Percentiles rank a stretch among this genome's conserved stretches.
These are phyloP conservation scores for Micoletzkya japonica DNA, from an alignment of 2,888 invertebrate species.

Conservation along the genomic window DNA sequence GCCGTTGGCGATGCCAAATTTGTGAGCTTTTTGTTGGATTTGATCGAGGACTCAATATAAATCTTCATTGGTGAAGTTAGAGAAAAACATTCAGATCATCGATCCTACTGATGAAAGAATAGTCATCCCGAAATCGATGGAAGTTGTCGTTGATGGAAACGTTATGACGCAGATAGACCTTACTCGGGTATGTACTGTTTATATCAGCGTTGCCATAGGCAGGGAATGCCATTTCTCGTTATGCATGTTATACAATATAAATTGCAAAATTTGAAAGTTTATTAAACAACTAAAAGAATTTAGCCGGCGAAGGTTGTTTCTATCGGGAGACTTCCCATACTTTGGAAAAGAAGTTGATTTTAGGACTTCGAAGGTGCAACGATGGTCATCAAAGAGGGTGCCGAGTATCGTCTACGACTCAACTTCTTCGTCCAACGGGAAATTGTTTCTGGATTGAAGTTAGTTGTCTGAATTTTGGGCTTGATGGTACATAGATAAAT, in stretches of 20 bases:
- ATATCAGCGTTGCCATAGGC: not conserved
- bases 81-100: not conserved
- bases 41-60: no score
- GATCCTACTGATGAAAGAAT: constrained; percentile 20
- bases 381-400: constrained; percentile 91
- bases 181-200: not conserved
- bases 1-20: constrained; percentile 12
- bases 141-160: constrained; percentile 3
- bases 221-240: not conserved
- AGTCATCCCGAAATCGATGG: constrained; percentile 9
- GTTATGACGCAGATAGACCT: constrained; percentile 22
- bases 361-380: constrained; percentile 39
- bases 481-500: no score
- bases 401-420: constrained; percentile 88
- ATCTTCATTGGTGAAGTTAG: not conserved
- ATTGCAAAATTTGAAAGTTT: not conserved
- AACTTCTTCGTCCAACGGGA: constrained; percentile 96
- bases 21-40: no score
- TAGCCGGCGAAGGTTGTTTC: not conserved
- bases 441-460: constrained; percentile 95
- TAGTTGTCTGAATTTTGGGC: no score
- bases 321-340: not conserved
- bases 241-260: not conserved
- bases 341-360: constrained; percentile 3
- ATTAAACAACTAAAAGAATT: not conserved